Base-by-base conservation (phyloP, 1,140 invertebrate genomes). In the Trinorchestia longiramus region DNA sequence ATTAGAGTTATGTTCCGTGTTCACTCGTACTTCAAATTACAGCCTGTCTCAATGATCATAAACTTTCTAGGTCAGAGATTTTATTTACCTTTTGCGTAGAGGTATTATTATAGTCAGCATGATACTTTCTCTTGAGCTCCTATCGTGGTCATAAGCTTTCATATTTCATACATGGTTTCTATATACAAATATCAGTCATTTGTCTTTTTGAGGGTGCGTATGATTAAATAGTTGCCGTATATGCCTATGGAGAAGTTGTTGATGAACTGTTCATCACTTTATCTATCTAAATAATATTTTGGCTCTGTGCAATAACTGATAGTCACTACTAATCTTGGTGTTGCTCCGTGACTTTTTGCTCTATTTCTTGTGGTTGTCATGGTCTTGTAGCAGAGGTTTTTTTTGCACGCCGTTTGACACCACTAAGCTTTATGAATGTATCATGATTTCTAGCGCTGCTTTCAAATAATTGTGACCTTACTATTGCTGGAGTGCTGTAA, bases 321-420 rank as follows among this genome's bases (percentile, higher is more conserved):
- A 90, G 88, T 90, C 88, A 90, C 43, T 90, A 90, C 88, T 42
- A 90, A 41, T 90, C 88, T 90, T 43, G 88, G 43, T 90, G 88
- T 90, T 43, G 36, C 43, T 90, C 88, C 43, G n/a, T 90, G 88
- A 43, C 88, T 90, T 90, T 43, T 90, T 43, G 41, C 88, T 90
- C 88, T 41, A 77, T 77, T 77, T 77, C 62, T 77, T 77, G 62
- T 77, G 62, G 62, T 77, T 36, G 62, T 77, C 62, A 77, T 77
- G 28, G 28, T 77, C 62, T 77, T 77, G 62, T 77, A 77, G 62
- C 15, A 77, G 62, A 77, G 62, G 62, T 77, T 77, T 11, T 77
- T 77, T 19, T 77, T 77, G 62, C 62, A 77, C 62, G 62, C 15
- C 62, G 62, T 77, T 77, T 77, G 62, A 77, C 62, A 77, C 62